Evolutionary conservation across 2,888 invertebrate species (phyloP), one percentile per base, ranked within the genome.

Genomic region (Plebejus melissa): DNA sequence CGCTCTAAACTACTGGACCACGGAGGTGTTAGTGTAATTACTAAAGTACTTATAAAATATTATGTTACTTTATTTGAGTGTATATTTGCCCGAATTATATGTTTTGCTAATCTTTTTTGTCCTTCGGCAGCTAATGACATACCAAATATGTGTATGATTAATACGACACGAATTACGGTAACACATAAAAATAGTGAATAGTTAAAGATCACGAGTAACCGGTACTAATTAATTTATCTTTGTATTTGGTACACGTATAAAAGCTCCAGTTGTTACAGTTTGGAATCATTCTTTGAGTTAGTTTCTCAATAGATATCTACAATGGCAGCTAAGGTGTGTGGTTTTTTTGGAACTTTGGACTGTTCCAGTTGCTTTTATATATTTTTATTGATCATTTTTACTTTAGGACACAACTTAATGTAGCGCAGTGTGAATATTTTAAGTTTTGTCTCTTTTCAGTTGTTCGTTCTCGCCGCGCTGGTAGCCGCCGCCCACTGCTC

Each of bases 261-360:
- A 89, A 88, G 81, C 82, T 76, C 78, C 76, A 76, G 78, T 76
- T 76, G 72, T 79, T 70, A 72, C 76, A 77, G 76, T 65, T 77
- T 77, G 72, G 79, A 81, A 86, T 87, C 91, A 91, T 85, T 89
- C 85, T 13, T 80, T 82, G 84, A 84, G 86, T 86, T 84, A 84
- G 84, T 86, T 87, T 84, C 80, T 80, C 84, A 84, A 81, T 76
- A 84, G 81, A 87, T 16, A 54, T 54, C 54, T 80, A 85, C 86
- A 88, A 92, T 93, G 92, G 88, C 90, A 86, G 84, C 88, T 83
- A 91, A 92, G 91, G 92, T 91, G 87, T 83, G 74, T 74, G 16
- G 32, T 9, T 54, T 16, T 54, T 9, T 13, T 50, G 13, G 13
- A 50, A 50, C 50, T 7, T 7, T 6, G 7, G 4, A 5, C 41